Evolutionary conservation across 2,888 invertebrate genomes (phyloP).

Genomic region (Zonitis immaculata): DNA sequence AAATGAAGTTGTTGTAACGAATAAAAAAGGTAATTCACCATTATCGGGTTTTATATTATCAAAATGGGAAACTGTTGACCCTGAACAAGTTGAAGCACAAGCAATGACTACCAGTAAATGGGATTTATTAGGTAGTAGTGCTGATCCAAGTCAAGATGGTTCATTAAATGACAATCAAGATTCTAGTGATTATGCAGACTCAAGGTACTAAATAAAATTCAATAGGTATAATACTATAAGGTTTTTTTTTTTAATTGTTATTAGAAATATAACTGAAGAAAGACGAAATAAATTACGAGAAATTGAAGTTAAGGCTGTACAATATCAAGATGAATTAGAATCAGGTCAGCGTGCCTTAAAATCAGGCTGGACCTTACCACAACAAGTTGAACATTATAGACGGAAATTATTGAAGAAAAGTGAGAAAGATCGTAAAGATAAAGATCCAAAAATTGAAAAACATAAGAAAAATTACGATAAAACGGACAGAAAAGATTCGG

Average conservation of each 20-base stretch:
- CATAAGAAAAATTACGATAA: slow-evolving; percentile 45
- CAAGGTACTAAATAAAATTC: slow-evolving; percentile 34
- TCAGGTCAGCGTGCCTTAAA: slow-evolving; percentile 71
- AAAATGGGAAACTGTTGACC: slow-evolving; percentile 96
- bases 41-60: slow-evolving; percentile 81
- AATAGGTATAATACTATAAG: neutral
- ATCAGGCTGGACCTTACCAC: slow-evolving; percentile 67
- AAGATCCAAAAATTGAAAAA: slow-evolving; percentile 39
- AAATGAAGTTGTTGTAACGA: slow-evolving; percentile 30
- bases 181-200: slow-evolving; percentile 45
- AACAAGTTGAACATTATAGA: slow-evolving; percentile 88
- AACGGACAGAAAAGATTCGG: slow-evolving; percentile 36
- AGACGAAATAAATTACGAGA: slow-evolving; percentile 75
- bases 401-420: slow-evolving; percentile 79
- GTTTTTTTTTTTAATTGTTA: neutral
- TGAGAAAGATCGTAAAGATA: slow-evolving; percentile 46
- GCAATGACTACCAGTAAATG: slow-evolving; percentile 87
- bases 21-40: slow-evolving; percentile 35
- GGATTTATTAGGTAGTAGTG: slow-evolving; percentile 65
- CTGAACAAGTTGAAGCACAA: slow-evolving; percentile 72
- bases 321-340: slow-evolving; percentile 95
- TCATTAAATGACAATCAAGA: slow-evolving; percentile 43
- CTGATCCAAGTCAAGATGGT: slow-evolving; percentile 46
- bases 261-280: slow-evolving; percentile 60
- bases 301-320: slow-evolving; percentile 91